phyloP scores from a whole-genome alignment of 2,113 vertebrate species.

The Oophaga pumilio region DNA sequence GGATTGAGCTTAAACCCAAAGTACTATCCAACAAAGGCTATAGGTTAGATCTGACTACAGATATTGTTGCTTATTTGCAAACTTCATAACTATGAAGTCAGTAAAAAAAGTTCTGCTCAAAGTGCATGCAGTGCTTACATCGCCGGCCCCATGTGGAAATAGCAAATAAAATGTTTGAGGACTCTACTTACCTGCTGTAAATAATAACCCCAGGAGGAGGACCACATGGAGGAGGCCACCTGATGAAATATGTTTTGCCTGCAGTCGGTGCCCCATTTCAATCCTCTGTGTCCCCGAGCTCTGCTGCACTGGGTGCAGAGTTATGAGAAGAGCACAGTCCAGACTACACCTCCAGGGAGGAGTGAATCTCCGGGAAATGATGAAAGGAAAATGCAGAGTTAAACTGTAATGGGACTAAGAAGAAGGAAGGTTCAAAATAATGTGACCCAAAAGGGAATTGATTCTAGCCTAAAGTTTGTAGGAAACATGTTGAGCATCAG shows the following conservation, averaged over 20 bases:
- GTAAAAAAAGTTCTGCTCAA: not conserved
- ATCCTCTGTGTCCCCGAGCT: not conserved
- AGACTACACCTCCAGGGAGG: constrained; percentile 24
- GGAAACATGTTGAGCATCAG: too few species aligned
- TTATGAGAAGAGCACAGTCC: not conserved
- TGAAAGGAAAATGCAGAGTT: not conserved
- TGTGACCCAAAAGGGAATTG: not conserved
- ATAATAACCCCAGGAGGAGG: constrained; percentile 4
- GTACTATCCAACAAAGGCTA: too few species aligned
- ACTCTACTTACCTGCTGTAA: constrained; percentile 2
- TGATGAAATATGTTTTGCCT: not conserved
- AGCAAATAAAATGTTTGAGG: not conserved
- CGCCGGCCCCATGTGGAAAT: too few species aligned
- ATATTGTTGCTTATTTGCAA: not conserved
- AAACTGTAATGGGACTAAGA: not conserved
- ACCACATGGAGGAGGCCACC: not conserved
- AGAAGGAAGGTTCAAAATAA: not conserved
- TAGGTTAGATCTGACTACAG: too few species aligned
- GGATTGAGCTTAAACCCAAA: too few species aligned
- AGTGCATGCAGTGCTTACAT: not conserved
- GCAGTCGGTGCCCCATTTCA: not conserved
- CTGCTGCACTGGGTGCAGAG: not conserved
- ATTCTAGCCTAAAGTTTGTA: not conserved
- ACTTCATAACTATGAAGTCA: not conserved
- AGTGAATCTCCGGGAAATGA: not conserved